Evolutionary conservation across 2,888 invertebrate genomes (phyloP), one percentile per base, ranked within the genome.

Genomic region (Cataglyphis livida): DNA sequence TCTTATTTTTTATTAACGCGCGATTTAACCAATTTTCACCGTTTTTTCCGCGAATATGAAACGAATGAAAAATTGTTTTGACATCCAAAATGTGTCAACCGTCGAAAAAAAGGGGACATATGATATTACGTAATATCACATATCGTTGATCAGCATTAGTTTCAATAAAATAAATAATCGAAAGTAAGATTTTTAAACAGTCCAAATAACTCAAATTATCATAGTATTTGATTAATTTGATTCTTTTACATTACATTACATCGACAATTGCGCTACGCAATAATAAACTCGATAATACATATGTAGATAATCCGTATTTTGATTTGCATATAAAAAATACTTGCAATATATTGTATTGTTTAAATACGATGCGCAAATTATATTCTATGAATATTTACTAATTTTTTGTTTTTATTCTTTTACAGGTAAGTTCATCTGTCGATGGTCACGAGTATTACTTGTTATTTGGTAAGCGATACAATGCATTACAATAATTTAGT

Each of bases 341-440:
- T 21, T 21, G 28, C 28, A 15, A 18, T 32, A 35, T 15, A 1
- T 21, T 15, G 15, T n/a, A 15, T 59, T 32, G 9, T 41, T n/a
- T 59, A 59, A 71, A 38, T 38, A 18, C 3, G 25, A 71, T 59
- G 7, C 32, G 18, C 32, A 18, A 61, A 32, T 18, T 61, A 32
- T 12, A 28, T 61, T 6, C 10, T 44, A 7, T 28, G 28, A 38
- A 59, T 59, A 44, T 74, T 44, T 62, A 32, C 3, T 75, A 12
- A 64, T 74, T 5, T 48, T 1, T 21, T 51, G 0, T 73, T 25
- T 64, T n/a, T 73, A 2, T 73, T 73, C 7, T 38, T 64, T 62
- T 64, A 9, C 64, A 75, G 74, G 74, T 75, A 75, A 75, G 25
- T 62, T 44, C 32, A 62, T n/a, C n/a, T 44, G 44, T 44, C 48